phyloP scores from a whole-genome alignment of 2,797 vertebrate species.

The Pygocentrus nattereri region DNA sequence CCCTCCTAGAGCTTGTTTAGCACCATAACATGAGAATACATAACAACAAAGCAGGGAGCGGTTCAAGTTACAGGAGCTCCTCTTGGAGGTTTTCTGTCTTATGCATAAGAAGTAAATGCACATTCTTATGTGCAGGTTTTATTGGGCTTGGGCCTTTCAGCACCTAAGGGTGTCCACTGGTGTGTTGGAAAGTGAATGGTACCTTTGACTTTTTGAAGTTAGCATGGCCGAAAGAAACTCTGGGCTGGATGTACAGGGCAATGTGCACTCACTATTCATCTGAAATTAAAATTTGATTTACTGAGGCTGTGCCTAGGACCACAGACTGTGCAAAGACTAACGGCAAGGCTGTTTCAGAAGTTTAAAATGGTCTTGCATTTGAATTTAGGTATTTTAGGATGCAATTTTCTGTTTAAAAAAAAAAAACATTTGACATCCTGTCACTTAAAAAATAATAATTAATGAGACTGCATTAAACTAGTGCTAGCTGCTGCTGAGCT shows the following conservation, averaged over 20 bases:
- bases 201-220: not conserved
- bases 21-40: slow-evolving; percentile 18
- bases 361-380: no score
- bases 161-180: not conserved
- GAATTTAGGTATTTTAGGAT: no score
- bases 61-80: not conserved
- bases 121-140: not conserved
- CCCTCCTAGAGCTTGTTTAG: slow-evolving; percentile 21
- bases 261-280: no score
- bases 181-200: not conserved
- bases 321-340: no score
- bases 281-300: no score
- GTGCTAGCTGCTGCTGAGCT: no score
- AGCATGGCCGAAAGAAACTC: not conserved
- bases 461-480: no score
- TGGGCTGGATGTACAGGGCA: not conserved
- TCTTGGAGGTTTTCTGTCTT: not conserved
- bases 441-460: no score
- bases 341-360: no score
- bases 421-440: no score
- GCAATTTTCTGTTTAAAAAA: no score
- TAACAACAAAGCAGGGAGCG: slow-evolving; percentile 15
- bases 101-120: not conserved
- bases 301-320: no score
- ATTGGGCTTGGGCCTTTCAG: not conserved